Evolutionary conservation across 2,113 vertebrate species (phyloP), one percentile per base, ranked within the genome.

Genomic region (Meriones unguiculatus): DNA sequence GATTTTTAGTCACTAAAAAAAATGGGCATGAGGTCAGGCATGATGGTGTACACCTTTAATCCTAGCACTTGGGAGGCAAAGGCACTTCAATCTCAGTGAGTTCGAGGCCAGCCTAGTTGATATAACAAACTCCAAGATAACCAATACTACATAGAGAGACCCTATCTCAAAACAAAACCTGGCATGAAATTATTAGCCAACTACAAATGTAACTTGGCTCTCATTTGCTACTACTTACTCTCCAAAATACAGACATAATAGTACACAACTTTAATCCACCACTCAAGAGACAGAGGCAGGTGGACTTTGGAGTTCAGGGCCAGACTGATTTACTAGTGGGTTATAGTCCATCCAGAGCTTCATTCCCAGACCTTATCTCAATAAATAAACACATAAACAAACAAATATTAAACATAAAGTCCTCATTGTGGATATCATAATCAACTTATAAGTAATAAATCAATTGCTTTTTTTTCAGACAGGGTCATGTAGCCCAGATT

Each of bases 391-490:
- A 46, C 46, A 46, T 46, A 46, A 46, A 46, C 46, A 46, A 64
- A 65, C 30, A 25, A 15, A 84, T 41, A 64, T 15, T 41, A 85
- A 64, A 38, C 22, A 41, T 64, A 75, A 80, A 81, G 13, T 67
- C 76, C 62, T 50, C 32, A 75, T 67, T 89, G 54, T 9, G 69
- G 77, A 11, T 52, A 69, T 17, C 22, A 14, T 69, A 89, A 70
- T 67, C 91, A 73, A 92, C 41, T 94, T 95, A 62, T 0, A 77
- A 54, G 52, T 76, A 95, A 96, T 85, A 87, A 92, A 69, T 88
- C n/a, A 75, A 88, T 73, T 81, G 92, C 20, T 72, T 57, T 38
- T 50, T 67, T 67, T 50, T 69, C 30, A 75, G 65, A 84, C n/a
- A 64, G 35, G 41, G n/a, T 85, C 46, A 54, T 54, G 85, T 25